phyloP scores from a whole-genome alignment of 2,797 vertebrate genomes.

The Setipinna tenuifilis region DNA sequence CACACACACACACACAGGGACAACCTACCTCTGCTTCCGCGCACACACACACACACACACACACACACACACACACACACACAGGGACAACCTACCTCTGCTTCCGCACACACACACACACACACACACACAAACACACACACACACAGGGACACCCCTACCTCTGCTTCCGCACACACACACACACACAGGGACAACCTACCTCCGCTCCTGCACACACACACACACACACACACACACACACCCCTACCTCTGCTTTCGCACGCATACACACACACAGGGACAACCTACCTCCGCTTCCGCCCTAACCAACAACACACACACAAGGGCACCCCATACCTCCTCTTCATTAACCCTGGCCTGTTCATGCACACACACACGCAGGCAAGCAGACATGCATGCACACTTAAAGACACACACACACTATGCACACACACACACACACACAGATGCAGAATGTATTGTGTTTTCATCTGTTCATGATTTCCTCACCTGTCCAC shows the following conservation, averaged over 20 bases:
- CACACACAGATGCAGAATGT: not conserved
- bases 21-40: too few relatives aligned
- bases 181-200: not conserved
- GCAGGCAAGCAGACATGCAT: not conserved
- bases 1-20: too few relatives aligned
- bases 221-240: conserved; percentile 2
- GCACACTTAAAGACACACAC: not conserved
- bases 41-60: too few relatives aligned
- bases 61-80: too few relatives aligned
- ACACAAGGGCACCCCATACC: not conserved
- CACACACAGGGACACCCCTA: not conserved
- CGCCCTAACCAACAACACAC: not conserved
- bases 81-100: too few relatives aligned
- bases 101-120: too few relatives aligned
- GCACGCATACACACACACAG: not conserved
- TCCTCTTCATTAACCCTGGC: too few relatives aligned
- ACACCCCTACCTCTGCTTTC: not conserved
- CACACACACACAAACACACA: not conserved
- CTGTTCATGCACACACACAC: not conserved
- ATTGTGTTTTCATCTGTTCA: too few relatives aligned
- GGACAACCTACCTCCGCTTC: too few relatives aligned
- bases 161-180: not conserved
- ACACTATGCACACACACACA: not conserved
- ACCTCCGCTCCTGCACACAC: too few relatives aligned
- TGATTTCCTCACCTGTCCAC: not conserved